A percentile compares a stretch with the other conserved stretches of the same genome.
Evolutionary conservation across 2,797 vertebrate genomes (phyloP).

Genomic region (Limnodromus scolopaceus): DNA sequence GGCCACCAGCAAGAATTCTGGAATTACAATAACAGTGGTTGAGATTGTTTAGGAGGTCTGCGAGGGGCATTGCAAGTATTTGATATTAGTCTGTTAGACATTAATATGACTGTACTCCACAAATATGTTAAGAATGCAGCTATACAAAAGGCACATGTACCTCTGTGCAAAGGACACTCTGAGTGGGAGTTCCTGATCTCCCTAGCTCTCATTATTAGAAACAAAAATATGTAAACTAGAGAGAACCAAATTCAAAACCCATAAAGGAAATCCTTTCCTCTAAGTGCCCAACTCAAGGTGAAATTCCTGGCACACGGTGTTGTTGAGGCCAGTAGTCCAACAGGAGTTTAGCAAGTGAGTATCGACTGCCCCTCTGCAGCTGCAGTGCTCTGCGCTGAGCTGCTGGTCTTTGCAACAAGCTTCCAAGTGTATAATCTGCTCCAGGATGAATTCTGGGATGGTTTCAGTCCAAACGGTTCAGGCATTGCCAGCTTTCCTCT

Average conservation of each 20-base stretch:
- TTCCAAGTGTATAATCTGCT: neutral
- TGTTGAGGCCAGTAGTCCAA: neutral
- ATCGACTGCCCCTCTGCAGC: neutral
- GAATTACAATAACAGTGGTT: neutral
- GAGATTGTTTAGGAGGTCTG: neutral
- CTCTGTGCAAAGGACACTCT: neutral
- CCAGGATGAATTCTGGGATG: neutral
- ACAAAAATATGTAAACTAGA: neutral
- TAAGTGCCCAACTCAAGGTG: neutral
- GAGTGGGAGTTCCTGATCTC: neutral
- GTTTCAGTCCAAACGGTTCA: neutral
- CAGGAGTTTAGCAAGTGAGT: neutral
- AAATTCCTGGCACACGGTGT: neutral
- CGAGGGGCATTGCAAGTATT: neutral
- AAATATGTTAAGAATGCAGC: conserved; percentile 15
- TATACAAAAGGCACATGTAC: neutral
- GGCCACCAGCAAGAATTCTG: neutral
- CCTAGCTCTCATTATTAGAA: neutral
- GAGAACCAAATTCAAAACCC: neutral
- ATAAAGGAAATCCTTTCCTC: neutral
- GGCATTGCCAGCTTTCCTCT: neutral
- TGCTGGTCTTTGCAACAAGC: neutral
- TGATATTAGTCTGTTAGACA: conserved; percentile 31
- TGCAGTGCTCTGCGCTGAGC: neutral
- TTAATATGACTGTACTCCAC: neutral